These are phyloP conservation scores for Oreonectes daqikongensis DNA, from an alignment of 2,797 vertebrate genomes.

Conservation along the genomic window DNA sequence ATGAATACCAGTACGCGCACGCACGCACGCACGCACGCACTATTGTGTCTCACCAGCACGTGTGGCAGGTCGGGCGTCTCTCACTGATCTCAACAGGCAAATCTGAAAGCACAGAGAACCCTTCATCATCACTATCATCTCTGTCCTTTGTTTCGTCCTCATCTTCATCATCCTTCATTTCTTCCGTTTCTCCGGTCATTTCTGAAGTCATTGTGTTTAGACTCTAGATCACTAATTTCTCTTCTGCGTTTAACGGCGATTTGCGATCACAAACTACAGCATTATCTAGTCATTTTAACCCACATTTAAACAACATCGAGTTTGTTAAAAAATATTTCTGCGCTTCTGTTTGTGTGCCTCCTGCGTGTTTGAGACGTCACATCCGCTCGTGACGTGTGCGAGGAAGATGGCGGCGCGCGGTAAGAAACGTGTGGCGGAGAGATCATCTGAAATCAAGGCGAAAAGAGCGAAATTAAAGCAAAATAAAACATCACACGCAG, in stretches of 20 bases:
- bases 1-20: too few relatives aligned
- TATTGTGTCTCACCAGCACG: slow-evolving; percentile 82
- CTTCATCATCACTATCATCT: slow-evolving; percentile 33
- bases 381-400: background rate
- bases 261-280: background rate
- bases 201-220: background rate
- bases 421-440: slow-evolving; percentile 76
- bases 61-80: slow-evolving; percentile 85
- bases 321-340: background rate
- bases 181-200: background rate
- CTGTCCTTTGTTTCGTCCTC: background rate
- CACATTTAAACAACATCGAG: too few relatives aligned
- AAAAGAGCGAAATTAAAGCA: slow-evolving; percentile 70
- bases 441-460: slow-evolving; percentile 50
- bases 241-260: background rate
- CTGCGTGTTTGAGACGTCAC: background rate
- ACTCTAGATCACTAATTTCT: background rate
- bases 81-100: slow-evolving; percentile 84
- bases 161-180: background rate
- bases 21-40: too few relatives aligned
- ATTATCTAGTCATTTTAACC: background rate
- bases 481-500: background rate
- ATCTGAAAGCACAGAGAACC: slow-evolving; percentile 81
- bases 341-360: background rate
- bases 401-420: slow-evolving; percentile 77